Conservation (phyloP, 2,888 invertebrate species). For the Sinotaia quadrata region DNA sequence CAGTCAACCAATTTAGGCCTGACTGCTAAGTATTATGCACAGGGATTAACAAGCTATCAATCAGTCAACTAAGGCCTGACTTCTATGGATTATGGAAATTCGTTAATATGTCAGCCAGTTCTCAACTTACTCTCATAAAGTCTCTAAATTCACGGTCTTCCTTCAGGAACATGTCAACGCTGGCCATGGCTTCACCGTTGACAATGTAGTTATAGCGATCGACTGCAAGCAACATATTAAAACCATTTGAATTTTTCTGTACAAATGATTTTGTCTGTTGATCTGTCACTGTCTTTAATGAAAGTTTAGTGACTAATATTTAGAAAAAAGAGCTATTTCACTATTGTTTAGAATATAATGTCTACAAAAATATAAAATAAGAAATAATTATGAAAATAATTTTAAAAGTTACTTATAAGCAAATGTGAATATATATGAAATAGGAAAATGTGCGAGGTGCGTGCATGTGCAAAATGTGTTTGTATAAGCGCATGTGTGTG, state of each 20-base stretch:
- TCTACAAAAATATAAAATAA: too few relatives aligned
- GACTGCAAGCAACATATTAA: conserved; percentile 47
- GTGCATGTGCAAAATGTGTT: not conserved
- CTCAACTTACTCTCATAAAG: conserved; percentile 64
- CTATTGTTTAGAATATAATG: not conserved
- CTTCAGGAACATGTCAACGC: conserved; percentile 67
- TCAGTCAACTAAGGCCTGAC: not conserved
- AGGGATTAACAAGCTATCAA: not conserved
- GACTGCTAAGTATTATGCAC: not conserved
- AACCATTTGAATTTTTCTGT: not conserved
- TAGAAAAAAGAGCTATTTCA: not conserved
- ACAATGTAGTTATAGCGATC: conserved; percentile 70
- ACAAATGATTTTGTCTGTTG: not conserved
- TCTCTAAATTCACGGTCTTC: conserved; percentile 70
- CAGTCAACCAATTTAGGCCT: not conserved
- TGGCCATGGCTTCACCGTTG: conserved; percentile 65
- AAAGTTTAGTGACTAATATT: not conserved
- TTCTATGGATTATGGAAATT: not conserved
- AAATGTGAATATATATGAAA: too few relatives aligned
- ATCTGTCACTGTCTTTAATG: not conserved
- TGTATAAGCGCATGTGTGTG: not conserved
- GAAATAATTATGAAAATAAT: too few relatives aligned
- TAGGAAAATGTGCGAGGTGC: too few relatives aligned
- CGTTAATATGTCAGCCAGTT: too few relatives aligned
- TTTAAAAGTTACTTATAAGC: too few relatives aligned